Conservation (phyloP, 2,888 invertebrate genomes). For the Xylophagus ater region DNA sequence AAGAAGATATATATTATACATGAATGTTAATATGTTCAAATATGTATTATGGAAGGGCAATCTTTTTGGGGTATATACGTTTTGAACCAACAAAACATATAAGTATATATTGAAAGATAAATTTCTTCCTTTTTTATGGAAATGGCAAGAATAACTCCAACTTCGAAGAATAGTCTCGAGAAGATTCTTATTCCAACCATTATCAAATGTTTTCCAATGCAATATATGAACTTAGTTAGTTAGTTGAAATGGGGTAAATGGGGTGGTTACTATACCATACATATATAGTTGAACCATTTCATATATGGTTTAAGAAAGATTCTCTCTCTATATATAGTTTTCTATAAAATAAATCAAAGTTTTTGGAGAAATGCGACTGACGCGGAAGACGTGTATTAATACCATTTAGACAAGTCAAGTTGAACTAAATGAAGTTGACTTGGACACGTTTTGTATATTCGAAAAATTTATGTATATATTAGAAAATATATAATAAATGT, state of each 20-base stretch:
- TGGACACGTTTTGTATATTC: no score
- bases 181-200: background rate
- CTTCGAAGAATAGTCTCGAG: background rate
- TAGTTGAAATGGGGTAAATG: background rate
- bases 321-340: background rate
- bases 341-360: constrained; percentile 16
- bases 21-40: background rate
- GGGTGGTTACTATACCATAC: background rate
- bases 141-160: background rate
- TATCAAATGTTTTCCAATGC: background rate
- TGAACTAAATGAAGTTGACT: constrained; percentile 2
- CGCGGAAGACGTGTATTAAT: constrained; percentile 13
- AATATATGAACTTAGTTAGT: constrained; percentile 3
- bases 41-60: constrained; percentile 1
- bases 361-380: constrained; percentile 16
- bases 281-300: no score
- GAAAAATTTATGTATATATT: no score
- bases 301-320: background rate
- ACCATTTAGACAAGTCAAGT: constrained; percentile 1
- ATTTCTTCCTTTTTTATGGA: background rate
- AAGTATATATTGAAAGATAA: no score
- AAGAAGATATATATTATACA: background rate
- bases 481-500: no score
- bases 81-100: no score
- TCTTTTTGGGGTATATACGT: no score